Conservation (phyloP, 1,140 invertebrate species). For the Camponotus vicinus region DNA sequence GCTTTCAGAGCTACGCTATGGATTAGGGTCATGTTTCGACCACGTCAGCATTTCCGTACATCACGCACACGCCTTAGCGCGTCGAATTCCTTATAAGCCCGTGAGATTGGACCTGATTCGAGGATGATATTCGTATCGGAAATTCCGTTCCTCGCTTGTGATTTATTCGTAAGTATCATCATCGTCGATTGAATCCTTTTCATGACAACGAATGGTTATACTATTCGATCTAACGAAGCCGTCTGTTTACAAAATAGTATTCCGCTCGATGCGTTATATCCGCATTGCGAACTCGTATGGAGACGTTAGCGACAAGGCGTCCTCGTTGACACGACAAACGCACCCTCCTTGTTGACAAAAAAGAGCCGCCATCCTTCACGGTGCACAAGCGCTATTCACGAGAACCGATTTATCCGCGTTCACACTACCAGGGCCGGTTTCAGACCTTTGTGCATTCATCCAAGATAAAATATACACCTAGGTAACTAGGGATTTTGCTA, state of each 20-base stretch:
- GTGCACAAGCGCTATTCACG: conserved; percentile 53
- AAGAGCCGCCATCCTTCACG: conserved; percentile 27
- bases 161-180: conserved; percentile 27
- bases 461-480: conserved; percentile 39
- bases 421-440: conserved; percentile 37
- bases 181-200: conserved; percentile 7
- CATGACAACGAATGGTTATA: conserved; percentile 4
- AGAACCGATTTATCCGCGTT: conserved; percentile 59
- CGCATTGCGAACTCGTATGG: conserved; percentile 21
- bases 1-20: conserved; percentile 6
- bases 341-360: conserved; percentile 24
- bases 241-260: conserved; percentile 41
- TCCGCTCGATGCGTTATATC: conserved; percentile 42
- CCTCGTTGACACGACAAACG: conserved; percentile 35
- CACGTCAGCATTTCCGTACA: conserved; percentile 60
- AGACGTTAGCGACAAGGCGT: conserved; percentile 32
- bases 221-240: not conserved
- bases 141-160: not conserved
- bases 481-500: conserved; percentile 27
- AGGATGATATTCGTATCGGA: conserved; percentile 26
- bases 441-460: conserved; percentile 37
- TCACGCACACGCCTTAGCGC: conserved; percentile 35
- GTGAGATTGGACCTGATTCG: conserved; percentile 36
- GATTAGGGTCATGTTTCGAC: conserved; percentile 41
- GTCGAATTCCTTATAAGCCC: conserved; percentile 35